Evolutionary conservation across 2,797 vertebrate species (phyloP).

Genomic region (Glossophaga mutica): DNA sequence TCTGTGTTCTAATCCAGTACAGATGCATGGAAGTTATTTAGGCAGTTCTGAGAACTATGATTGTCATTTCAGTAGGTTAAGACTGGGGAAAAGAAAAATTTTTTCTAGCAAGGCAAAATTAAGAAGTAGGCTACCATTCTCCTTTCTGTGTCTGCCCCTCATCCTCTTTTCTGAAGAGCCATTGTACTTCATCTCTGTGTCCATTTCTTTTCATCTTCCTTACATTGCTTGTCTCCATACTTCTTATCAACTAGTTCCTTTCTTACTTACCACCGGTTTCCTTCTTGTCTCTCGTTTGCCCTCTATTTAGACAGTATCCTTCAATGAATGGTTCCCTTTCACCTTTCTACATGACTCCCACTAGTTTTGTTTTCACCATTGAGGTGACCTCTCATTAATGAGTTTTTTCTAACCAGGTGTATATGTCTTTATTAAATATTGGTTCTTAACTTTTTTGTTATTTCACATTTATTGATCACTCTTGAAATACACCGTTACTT

Average conservation of each 20-base stretch:
- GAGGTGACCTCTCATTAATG: background rate
- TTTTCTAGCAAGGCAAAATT: background rate
- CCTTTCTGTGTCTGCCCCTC: background rate
- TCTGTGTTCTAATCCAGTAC: background rate
- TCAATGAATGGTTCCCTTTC: background rate
- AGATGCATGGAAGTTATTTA: background rate
- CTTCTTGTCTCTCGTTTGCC: background rate
- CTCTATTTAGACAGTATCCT: background rate
- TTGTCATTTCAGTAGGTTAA: background rate
- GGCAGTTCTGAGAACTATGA: background rate
- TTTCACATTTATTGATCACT: background rate
- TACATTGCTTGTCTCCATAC: background rate
- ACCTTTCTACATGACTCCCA: background rate
- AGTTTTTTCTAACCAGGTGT: background rate
- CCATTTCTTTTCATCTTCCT: background rate
- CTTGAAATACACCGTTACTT: background rate
- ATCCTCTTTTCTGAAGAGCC: background rate
- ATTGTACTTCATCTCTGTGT: background rate
- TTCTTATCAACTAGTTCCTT: background rate
- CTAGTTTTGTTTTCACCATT: background rate
- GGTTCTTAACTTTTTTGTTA: background rate
- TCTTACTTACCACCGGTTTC: background rate
- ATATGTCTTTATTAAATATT: background rate
- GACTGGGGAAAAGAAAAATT: background rate
- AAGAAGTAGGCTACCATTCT: background rate